Evolutionary conservation across 1,140 invertebrate species (phyloP).

Genomic region (Aradophagus sp.): DNA sequence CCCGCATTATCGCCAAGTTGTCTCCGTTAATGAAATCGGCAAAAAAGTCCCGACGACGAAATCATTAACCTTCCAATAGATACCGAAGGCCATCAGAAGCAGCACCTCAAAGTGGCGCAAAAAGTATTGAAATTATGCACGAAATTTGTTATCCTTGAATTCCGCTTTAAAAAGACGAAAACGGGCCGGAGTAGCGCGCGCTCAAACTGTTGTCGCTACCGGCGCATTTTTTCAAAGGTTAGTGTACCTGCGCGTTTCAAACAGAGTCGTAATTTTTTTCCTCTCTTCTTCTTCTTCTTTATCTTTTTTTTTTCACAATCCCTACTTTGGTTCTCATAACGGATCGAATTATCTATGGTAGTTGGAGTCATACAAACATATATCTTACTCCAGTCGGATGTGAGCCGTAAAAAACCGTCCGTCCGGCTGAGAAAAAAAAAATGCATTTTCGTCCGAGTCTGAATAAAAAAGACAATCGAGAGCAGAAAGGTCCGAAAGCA

Average conservation of each 20-base stretch:
- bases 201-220: conserved; percentile 35
- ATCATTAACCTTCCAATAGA: conserved; percentile 23
- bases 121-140: conserved; percentile 15
- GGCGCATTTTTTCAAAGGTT: conserved; percentile 33
- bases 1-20: conserved; percentile 34
- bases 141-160: conserved; percentile 30
- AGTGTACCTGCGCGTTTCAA: conserved; percentile 17
- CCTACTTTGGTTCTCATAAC: conserved; percentile 24
- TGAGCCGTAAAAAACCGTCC: conserved; percentile 35
- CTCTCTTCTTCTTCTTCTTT: no score
- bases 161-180: conserved; percentile 25
- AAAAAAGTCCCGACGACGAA: conserved; percentile 23
- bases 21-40: conserved; percentile 24
- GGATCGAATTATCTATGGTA: conserved; percentile 49
- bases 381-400: conserved; percentile 17
- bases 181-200: conserved; percentile 4
- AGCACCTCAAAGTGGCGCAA: conserved; percentile 21
- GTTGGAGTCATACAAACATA: conserved; percentile 42
- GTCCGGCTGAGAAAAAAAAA: conserved; percentile 3
- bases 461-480: no score
- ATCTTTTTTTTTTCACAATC: conserved; percentile 32
- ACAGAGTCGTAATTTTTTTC: no score
- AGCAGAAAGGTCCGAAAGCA: no score
- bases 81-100: conserved; percentile 10
- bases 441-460: no score